phyloP scores from a whole-genome alignment of 2,113 vertebrate species.

The Phoenicopterus ruber region DNA sequence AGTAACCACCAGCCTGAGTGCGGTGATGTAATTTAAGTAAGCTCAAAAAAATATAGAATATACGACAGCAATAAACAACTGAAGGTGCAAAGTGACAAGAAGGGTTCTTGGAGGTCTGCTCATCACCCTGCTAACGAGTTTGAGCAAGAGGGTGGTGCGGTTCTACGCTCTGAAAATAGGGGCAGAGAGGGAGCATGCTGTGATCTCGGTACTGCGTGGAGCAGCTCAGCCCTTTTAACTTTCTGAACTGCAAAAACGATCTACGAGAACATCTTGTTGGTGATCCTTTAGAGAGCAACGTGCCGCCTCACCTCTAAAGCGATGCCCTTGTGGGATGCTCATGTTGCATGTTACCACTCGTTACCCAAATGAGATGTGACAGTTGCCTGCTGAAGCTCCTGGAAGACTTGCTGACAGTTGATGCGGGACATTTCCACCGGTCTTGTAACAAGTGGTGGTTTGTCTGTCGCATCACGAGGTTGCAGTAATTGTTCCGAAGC shows the following conservation, averaged over 20 bases:
- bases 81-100: not conserved
- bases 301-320: not conserved
- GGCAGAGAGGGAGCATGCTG: not conserved
- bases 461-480: not conserved
- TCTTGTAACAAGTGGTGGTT: not conserved
- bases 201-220: not conserved
- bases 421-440: not conserved
- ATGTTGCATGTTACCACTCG: not conserved
- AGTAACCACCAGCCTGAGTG: not conserved
- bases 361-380: conserved; percentile 25
- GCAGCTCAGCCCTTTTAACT: not conserved
- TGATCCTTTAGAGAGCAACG: not conserved
- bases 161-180: fast-evolving
- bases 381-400: not conserved
- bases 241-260: not conserved
- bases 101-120: not conserved
- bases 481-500: not conserved
- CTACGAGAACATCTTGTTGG: not conserved
- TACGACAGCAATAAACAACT: not conserved
- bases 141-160: not conserved
- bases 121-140: not conserved
- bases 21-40: not conserved
- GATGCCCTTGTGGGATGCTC: not conserved
- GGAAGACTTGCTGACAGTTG: not conserved
- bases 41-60: not conserved